Conservation (phyloP, 2,113 vertebrate genomes). For the Pycnonotus jocosus region DNA sequence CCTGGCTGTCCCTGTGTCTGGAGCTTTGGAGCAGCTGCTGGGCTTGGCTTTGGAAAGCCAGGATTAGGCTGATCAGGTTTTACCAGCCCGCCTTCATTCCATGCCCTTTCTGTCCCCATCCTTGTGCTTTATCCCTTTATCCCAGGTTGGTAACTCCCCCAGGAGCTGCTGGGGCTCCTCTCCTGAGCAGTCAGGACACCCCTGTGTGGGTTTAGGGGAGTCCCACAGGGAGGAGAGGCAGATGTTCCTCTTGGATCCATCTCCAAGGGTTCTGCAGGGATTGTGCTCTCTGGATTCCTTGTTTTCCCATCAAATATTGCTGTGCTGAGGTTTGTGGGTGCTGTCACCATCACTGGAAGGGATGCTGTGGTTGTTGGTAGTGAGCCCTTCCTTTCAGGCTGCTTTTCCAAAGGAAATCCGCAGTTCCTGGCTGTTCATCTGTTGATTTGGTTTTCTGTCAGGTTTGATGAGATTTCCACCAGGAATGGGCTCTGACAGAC, state of each 20-base stretch:
- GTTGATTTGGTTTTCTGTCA: neutral
- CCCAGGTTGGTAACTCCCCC: rapidly evolving
- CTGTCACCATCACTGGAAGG: neutral
- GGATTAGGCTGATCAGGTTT: neutral
- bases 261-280: rapidly evolving
- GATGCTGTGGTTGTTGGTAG: neutral
- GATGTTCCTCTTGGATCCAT: neutral
- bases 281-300: rapidly evolving
- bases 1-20: rapidly evolving
- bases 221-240: neutral
- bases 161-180: neutral
- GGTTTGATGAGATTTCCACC: neutral
- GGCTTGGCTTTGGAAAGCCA: neutral
- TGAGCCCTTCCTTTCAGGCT: neutral
- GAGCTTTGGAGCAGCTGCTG: neutral
- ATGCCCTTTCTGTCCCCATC: neutral
- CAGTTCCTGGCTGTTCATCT: neutral
- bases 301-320: rapidly evolving
- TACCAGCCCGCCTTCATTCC: neutral
- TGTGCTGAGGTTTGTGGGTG: neutral
- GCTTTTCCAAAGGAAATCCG: neutral
- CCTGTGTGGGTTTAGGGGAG: rapidly evolving
- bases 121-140: neutral
- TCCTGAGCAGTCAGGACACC: neutral
- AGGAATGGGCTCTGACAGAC: neutral